Evolutionary conservation across 1,140 invertebrate genomes (phyloP).

Genomic region (Lepidurus couesii): DNA sequence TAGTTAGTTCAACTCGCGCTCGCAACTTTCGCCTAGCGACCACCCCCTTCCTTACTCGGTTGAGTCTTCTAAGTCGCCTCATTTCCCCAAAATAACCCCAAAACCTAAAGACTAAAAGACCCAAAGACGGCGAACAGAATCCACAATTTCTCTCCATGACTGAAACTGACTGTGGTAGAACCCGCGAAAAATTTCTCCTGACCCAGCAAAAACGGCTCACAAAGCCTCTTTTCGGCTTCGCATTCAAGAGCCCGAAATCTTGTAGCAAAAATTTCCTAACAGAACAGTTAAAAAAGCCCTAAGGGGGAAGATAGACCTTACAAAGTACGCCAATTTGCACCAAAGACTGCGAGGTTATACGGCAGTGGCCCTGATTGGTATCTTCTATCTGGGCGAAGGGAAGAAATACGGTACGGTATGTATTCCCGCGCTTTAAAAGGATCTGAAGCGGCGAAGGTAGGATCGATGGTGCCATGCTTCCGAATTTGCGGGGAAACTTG

Average conservation of each 20-base stretch:
- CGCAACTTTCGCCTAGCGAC: not conserved
- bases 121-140: too few relatives aligned
- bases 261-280: not conserved
- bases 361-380: not conserved
- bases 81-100: not conserved
- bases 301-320: too few relatives aligned
- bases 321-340: not conserved
- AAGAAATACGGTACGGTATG: too few relatives aligned
- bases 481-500: not conserved
- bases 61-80: not conserved
- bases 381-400: not conserved
- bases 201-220: not conserved
- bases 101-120: too few relatives aligned
- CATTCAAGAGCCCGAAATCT: not conserved
- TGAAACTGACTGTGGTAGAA: too few relatives aligned
- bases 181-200: too few relatives aligned
- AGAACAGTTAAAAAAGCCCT: not conserved
- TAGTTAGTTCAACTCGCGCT: not conserved
- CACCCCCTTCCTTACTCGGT: not conserved
- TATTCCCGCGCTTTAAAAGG: too few relatives aligned
- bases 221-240: not conserved
- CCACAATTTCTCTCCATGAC: too few relatives aligned
- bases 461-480: slow-evolving; percentile 2
- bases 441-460: too few relatives aligned
- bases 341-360: not conserved